Evolutionary conservation across 2,113 vertebrate genomes (phyloP).

Genomic region (Psilopsiagon aymara): DNA sequence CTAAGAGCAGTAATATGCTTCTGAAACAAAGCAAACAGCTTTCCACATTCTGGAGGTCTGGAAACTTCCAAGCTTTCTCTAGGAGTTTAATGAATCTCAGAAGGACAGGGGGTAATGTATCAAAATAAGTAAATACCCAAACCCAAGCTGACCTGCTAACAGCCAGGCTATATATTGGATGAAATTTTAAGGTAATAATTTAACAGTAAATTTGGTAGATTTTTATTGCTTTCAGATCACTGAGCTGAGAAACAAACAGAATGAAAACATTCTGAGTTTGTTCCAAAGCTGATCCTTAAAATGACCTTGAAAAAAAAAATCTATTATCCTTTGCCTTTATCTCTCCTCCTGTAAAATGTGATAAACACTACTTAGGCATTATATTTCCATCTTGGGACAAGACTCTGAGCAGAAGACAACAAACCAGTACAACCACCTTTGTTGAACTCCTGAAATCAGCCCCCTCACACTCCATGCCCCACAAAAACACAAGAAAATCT

Average conservation of each 20-base stretch:
- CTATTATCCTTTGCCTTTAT: constrained; percentile 4
- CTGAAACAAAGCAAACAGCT: neutral
- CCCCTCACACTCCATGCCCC: neutral
- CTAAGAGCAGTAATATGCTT: neutral
- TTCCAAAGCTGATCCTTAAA: neutral
- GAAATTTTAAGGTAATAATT: neutral
- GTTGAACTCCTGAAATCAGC: neutral
- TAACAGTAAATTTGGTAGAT: neutral
- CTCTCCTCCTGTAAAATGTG: neutral
- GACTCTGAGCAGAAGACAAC: neutral
- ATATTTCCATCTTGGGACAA: neutral
- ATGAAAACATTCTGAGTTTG: neutral
- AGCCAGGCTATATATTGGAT: neutral
- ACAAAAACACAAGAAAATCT: neutral
- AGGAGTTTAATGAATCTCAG: neutral
- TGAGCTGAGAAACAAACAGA: constrained; percentile 27
- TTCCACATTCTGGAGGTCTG: neutral
- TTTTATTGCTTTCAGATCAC: constrained; percentile 8
- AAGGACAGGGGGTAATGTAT: too few relatives aligned
- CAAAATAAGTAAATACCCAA: neutral
- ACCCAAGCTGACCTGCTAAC: neutral
- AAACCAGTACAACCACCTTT: neutral
- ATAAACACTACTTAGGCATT: constrained; percentile 4
- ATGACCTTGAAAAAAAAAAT: neutral
- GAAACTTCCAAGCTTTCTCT: neutral